Conservation (phyloP, 2,888 invertebrate species). For the Leuctra nigra region DNA sequence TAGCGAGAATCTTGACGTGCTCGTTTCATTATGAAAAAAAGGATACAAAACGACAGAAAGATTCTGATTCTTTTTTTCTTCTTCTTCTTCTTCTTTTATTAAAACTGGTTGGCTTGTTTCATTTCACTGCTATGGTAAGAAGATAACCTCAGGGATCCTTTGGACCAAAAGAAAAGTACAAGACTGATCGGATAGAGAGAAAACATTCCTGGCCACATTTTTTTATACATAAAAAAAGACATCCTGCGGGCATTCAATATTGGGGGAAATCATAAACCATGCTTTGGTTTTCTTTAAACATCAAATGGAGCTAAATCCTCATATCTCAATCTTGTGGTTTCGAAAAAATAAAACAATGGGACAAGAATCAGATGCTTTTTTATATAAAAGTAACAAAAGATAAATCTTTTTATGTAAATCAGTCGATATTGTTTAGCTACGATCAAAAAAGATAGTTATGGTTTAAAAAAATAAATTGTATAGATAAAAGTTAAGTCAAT, state of each 20-base stretch:
- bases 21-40: conserved; percentile 11
- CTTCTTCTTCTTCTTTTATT: neutral
- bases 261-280: conserved; percentile 10
- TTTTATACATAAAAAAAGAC: neutral
- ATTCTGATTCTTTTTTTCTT: neutral
- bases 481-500: no score
- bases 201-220: conserved; percentile 11
- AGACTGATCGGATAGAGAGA: conserved; percentile 12
- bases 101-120: conserved; percentile 16
- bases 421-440: no score
- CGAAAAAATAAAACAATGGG: no score
- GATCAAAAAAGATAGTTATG: no score
- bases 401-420: no score
- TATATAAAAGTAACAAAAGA: no score
- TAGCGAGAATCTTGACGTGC: conserved; percentile 7
- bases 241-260: neutral
- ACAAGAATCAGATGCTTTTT: no score
- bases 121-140: neutral
- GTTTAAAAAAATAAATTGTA: no score
- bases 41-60: conserved; percentile 7
- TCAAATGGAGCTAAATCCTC: no score
- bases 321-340: no score
- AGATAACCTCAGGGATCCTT: conserved; percentile 1
- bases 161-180: conserved; percentile 11
- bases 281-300: conserved; percentile 6